Base-by-base conservation (phyloP, 30 jellyfish, hydroid and myxozoan species). In the Cassiopea xamachana region DNA sequence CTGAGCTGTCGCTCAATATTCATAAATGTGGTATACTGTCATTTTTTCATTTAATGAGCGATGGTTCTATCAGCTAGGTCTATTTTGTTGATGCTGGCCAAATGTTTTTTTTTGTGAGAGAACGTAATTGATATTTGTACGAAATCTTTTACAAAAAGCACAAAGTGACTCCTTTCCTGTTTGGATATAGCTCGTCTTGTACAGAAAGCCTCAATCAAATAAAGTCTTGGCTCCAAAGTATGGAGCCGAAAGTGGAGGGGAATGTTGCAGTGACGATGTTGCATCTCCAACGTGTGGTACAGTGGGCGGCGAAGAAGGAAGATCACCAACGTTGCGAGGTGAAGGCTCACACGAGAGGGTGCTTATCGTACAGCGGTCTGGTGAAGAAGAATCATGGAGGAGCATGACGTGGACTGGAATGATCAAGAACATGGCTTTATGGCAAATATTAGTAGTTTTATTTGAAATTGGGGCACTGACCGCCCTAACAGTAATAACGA, bases 161-260 rank as follows among this genome's bases (percentile, higher is more conserved):
- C n/a, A n/a, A n/a, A n/a, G n/a, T n/a, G n/a, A n/a, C n/a, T n/a
- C n/a, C n/a, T n/a, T n/a, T n/a, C n/a, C n/a, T 62, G 19, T 71
- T 71, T 69, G 76, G 2, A 73, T 77, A 15, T 51, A 77, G 94
- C 69, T 87, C 59, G 71, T 87, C 58, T 87, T 87, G 94, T 87
- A 75, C 79, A 76, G 89, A 68, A 67, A 69, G 16, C 94, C 94
- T 2, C 71, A 60, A 12, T 61, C 77, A 13, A 69, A 60, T 45
- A 87, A 15, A 67, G 77, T 12, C 43, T 10, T 45, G 17, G 73
- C 19, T 45, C 69, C 46, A 18, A 84, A 39, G 8, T 84, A 84
- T 39, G 92, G 92, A 27, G 48, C 92, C 7, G 79, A 73, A 62
- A 62, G 74, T 62, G 74, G 74, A 45, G 47, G 47, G 50, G 50